phyloP scores from a whole-genome alignment of 2,113 vertebrate genomes.

The Butorides virescens region DNA sequence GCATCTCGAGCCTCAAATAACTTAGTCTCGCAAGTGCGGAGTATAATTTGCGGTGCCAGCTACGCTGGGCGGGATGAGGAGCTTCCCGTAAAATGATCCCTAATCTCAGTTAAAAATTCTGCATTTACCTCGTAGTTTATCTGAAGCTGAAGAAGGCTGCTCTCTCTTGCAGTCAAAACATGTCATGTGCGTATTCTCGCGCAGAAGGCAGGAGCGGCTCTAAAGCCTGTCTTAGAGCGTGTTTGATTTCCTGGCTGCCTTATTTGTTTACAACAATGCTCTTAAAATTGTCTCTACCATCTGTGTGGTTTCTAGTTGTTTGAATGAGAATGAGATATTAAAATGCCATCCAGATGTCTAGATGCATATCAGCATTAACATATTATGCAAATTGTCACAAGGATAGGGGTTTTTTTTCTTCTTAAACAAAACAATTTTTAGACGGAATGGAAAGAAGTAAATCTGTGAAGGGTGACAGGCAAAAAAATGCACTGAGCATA shows the following conservation, averaged over 20 bases:
- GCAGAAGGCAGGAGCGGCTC: slow-evolving; percentile 15
- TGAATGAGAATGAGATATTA: slow-evolving; percentile 83
- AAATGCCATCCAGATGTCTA: slow-evolving; percentile 85
- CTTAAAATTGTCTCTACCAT: slow-evolving; percentile 78
- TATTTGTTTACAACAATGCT: slow-evolving; percentile 82
- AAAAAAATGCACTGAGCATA: not conserved
- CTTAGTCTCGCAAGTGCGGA: not conserved
- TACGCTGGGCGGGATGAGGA: not conserved
- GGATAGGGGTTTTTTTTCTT: not conserved
- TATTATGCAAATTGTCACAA: slow-evolving; percentile 76
- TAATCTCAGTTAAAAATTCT: not conserved
- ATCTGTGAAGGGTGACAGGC: slow-evolving; percentile 57
- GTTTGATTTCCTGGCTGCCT: slow-evolving; percentile 79
- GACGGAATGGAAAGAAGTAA: slow-evolving; percentile 55
- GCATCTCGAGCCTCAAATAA: not conserved
- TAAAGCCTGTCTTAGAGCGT: slow-evolving; percentile 24
- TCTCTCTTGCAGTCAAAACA: slow-evolving; percentile 45
- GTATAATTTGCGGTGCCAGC: not conserved
- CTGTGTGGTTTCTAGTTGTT: slow-evolving; percentile 77
- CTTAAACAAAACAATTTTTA: slow-evolving; percentile 74
- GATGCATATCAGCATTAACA: slow-evolving; percentile 71
- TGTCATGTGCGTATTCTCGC: not conserved
- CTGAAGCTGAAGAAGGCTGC: slow-evolving; percentile 25
- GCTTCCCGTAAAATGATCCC: not conserved
- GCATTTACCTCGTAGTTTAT: not conserved